A percentile compares a stretch with the other conserved stretches of the same genome.
Conservation (phyloP, 2,797 vertebrate species). For the Sphenopsis melanotis region DNA sequence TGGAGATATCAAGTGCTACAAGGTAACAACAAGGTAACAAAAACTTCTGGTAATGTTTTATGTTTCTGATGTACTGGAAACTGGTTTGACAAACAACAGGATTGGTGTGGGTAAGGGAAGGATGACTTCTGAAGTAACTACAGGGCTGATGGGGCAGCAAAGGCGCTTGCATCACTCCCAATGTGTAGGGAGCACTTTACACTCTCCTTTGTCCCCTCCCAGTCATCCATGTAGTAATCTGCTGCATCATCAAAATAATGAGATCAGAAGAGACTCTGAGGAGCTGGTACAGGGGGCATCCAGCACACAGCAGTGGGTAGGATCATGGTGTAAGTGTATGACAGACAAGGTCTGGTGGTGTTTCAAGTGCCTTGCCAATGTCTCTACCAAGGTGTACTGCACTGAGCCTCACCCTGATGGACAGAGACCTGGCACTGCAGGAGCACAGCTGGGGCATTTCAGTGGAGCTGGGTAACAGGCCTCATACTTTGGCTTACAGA, state of each 20-base stretch:
- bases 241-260: background rate
- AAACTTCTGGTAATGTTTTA: background rate
- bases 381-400: background rate
- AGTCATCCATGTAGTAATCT: background rate
- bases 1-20: background rate
- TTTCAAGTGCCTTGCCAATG: background rate
- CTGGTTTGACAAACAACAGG: background rate
- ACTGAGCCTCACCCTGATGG: background rate
- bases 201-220: background rate
- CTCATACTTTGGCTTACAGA: background rate
- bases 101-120: background rate
- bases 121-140: background rate
- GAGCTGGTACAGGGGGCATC: background rate
- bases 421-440: background rate
- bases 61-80: background rate
- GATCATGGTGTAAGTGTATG: background rate
- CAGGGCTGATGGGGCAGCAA: background rate
- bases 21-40: background rate
- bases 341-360: background rate
- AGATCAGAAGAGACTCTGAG: background rate
- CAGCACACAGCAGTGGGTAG: background rate
- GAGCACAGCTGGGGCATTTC: background rate
- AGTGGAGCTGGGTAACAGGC: background rate
- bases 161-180: background rate
- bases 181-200: background rate